Base-by-base conservation (phyloP, 1,140 invertebrate genomes). In the Rhizoglyphus robini region DNA sequence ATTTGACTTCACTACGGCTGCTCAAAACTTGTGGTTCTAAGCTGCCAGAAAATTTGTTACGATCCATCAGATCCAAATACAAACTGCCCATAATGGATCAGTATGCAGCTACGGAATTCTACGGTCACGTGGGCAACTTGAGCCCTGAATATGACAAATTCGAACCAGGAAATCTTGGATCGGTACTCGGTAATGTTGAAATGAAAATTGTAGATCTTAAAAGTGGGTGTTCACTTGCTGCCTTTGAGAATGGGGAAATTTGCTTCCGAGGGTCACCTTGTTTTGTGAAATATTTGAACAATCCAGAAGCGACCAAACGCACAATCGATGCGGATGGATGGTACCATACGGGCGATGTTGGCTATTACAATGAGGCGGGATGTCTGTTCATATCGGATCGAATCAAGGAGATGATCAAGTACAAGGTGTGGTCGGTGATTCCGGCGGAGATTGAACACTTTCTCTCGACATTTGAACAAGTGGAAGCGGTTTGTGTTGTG, bases 401-500 rank as follows among this genome's bases (percentile, higher is more conserved):
- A 61, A 68, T 71, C 49, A 74, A 72, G 64, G 69, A 73, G 18
- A 67, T 71, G 8, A 70, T 74, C 59, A 74, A 74, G 58, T 72
- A 70, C 36, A 70, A 63, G 25, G 67, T 65, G 23, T 68, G 68
- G 54, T 67, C 70, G 68, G 71, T 72, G n/a, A 49, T 70, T 2
- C 71, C 71, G 2, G 67, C 69, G 13, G 72, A 73, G 49, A 25
- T 73, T 34, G 72, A 73, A 64, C 63, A 69, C 30, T 38, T 69
- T 18, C 82, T 94, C 8, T 73, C 94, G 8, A 80, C 85, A 15
- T 88, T 92, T 78, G 81, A 83, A 0, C 83, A 88, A 58, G 79
- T 96, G 0, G 83, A 82, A 0, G 91, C 95, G 70, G 85, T 86
- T 0, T 85, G 88, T 0, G 90, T 96, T 0, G 82, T 96, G 11